These are phyloP conservation scores for Leucoma salicis DNA, from an alignment of 2,888 invertebrate species.

Conservation along the genomic window DNA sequence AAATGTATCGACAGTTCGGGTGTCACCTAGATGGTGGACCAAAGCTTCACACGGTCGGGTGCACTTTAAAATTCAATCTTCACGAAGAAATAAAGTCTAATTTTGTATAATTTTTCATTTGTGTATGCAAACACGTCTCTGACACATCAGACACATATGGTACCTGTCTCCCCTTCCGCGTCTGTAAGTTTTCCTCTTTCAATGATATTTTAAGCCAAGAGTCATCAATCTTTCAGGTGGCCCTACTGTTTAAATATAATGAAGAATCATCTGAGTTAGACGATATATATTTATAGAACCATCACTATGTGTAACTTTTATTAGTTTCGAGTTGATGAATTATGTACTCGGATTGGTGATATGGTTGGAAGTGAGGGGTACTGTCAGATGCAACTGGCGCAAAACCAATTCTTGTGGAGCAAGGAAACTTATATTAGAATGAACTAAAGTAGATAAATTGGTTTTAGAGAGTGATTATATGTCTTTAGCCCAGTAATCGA, in stretches of 20 bases:
- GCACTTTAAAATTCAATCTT: conserved; percentile 35
- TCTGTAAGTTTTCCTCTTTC: conserved; percentile 42
- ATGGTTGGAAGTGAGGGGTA: too few species aligned
- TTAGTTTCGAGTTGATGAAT: conserved; percentile 8
- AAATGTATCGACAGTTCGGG: conserved; percentile 81
- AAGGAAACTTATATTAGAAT: too few species aligned
- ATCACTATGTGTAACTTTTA: conserved; percentile 13
- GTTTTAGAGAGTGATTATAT: too few species aligned
- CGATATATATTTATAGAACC: conserved; percentile 20
- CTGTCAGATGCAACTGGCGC: too few species aligned
- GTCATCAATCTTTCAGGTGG: conserved; percentile 75
- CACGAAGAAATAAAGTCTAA: conserved; percentile 39
- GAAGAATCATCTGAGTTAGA: conserved; percentile 24
- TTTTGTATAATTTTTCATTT: conserved; percentile 28
- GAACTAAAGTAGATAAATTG: too few species aligned
- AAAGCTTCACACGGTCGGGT: conserved; percentile 26
- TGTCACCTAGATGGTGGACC: conserved; percentile 72
- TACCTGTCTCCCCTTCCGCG: conserved; percentile 39
- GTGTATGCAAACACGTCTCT: conserved; percentile 24
- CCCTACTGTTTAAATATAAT: conserved; percentile 51
- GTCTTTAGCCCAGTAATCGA: too few species aligned
- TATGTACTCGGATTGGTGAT: neutral
- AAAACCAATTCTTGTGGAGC: too few species aligned
- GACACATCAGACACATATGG: conserved; percentile 65
- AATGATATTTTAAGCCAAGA: conserved; percentile 64